Conservation (phyloP, 2,113 vertebrate genomes). For the Lonchura striata region DNA sequence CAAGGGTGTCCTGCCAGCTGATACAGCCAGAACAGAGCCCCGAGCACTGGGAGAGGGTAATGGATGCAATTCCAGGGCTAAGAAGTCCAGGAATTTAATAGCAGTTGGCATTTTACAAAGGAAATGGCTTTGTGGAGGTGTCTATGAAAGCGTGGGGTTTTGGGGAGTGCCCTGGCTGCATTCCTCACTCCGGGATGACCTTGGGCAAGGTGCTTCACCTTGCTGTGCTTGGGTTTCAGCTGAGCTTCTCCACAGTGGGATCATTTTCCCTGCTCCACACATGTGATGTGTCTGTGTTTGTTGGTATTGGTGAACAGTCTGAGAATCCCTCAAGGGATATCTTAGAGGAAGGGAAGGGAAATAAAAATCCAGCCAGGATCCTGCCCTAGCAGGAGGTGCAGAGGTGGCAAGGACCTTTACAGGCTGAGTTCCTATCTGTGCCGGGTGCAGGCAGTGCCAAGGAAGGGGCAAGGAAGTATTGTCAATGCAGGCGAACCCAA, state of each 20-base stretch:
- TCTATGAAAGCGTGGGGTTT: not conserved
- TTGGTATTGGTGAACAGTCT: not conserved
- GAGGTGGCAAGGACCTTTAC: not conserved
- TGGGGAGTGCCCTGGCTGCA: not conserved
- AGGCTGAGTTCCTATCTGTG: not conserved
- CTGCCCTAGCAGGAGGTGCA: not conserved
- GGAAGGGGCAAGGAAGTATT: accelerated
- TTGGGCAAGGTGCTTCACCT: constrained; percentile 1
- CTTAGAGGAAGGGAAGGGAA: not conserved
- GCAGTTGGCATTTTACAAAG: constrained; percentile 30
- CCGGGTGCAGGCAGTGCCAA: not conserved
- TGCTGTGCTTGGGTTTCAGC: not conserved
- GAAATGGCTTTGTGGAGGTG: not conserved
- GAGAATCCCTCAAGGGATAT: not conserved
- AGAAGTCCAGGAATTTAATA: constrained; percentile 29
- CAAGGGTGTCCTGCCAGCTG: constrained; percentile 30
- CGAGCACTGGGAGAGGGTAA: not conserved
- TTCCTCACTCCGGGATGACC: not conserved
- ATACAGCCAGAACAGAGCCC: constrained; percentile 39
- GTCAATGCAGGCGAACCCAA: no score
- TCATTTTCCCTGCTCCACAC: not conserved
- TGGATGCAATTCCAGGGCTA: not conserved
- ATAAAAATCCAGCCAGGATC: not conserved
- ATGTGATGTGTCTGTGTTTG: not conserved
- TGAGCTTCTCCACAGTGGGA: not conserved